Evolutionary conservation across 1,140 invertebrate species (phyloP).

Genomic region (Phocides pigmalion): DNA sequence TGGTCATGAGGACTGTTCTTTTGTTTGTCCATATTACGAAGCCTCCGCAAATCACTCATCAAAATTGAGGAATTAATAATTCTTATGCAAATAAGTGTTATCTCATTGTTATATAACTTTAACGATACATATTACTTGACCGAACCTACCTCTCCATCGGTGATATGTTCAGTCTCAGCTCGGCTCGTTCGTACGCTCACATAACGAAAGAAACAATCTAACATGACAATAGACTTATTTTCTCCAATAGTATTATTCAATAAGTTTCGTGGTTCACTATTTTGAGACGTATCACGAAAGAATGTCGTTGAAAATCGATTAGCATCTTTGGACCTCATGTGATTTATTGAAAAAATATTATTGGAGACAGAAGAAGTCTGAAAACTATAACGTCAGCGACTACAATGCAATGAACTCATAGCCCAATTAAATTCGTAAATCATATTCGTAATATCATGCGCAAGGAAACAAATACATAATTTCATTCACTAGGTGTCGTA

Average conservation of each 20-base stretch:
- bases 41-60: constrained; percentile 74
- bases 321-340: background rate
- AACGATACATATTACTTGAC: constrained; percentile 59
- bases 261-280: constrained; percentile 13
- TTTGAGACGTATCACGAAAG: background rate
- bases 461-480: constrained; percentile 1
- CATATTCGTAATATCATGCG: constrained; percentile 10
- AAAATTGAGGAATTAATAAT: constrained; percentile 75
- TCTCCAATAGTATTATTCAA: constrained; percentile 77
- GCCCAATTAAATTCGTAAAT: constrained; percentile 8
- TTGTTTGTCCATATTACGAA: constrained; percentile 56
- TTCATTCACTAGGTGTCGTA: constrained; percentile 5
- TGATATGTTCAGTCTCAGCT: constrained; percentile 73
- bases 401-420: constrained; percentile 40
- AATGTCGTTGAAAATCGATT: background rate
- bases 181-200: constrained; percentile 72
- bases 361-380: constrained; percentile 58
- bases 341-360: constrained; percentile 62
- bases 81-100: constrained; percentile 34
- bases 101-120: constrained; percentile 37
- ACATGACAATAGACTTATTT: constrained; percentile 81
- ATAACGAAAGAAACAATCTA: constrained; percentile 82
- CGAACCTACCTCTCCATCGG: constrained; percentile 79
- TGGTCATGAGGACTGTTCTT: constrained; percentile 81
- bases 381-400: constrained; percentile 39